Base-by-base conservation (phyloP, 2,888 invertebrate genomes). In the Hypomecis punctinalis region DNA sequence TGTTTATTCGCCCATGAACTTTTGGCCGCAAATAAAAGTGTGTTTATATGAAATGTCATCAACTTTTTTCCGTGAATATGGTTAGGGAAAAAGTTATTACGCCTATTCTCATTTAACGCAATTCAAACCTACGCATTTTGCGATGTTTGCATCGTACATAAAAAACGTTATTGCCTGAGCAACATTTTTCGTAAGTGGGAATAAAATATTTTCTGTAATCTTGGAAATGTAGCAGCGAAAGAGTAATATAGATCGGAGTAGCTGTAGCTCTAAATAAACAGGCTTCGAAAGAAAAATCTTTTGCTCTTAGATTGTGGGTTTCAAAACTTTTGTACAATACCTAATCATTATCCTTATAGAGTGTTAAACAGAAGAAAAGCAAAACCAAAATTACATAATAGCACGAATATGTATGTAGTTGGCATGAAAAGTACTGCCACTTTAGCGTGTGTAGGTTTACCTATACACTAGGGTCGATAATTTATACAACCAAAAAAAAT, bases 1-100 rank as follows among this genome's bases (percentile, higher is more conserved):
- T 65, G 65, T 65, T 64, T 65, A 65, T 65, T 61, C 35, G 46
- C 56, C 53, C 65, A 65, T 65, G 56, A 65, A 65, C 61, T 65
- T 64, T 61, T 56, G 56, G 60, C 65, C 65, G 47, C 56, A 60
- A 57, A 65, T 65, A 65, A 65, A 65, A 63, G 10, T 58, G 48
- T 56, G 60, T 65, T 65, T 61, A 61, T 61, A 61, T 57, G 52
- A 57, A 65, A 65, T 65, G 65, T 56, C 60, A 61, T 61, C 65
- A 65, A 61, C 49, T 52, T 65, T 60, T 56, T 45, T 6, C 33
- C 39, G 55, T 48, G 65, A 56, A 57, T 65, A 61, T 57, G 56
- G 46, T 57, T 56, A 47, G 13, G 55, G 47, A 48, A 47, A 47
- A 58, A 60, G 56, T 61, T 52, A 61, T 65, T 47, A 40, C 56